Conservation (phyloP, 2,888 invertebrate genomes). For the Allolobophora icterica region DNA sequence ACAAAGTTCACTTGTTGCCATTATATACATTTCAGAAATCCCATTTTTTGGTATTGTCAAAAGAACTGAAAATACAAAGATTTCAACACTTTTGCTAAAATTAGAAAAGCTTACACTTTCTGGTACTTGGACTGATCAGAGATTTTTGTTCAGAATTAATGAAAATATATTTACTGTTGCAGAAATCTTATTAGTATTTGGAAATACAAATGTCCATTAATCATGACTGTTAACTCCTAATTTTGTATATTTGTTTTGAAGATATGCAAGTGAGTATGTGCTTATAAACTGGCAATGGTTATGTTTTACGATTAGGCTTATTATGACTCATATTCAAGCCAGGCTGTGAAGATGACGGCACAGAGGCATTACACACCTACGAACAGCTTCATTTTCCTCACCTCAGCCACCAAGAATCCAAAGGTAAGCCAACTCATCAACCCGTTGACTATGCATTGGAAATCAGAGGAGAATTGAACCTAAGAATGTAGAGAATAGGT, state of each 20-base stretch:
- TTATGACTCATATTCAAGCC: constrained; percentile 39
- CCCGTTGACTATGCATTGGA: background rate
- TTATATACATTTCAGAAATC: too few relatives aligned
- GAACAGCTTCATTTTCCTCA: constrained; percentile 82
- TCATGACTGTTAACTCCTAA: background rate
- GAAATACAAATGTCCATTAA: too few relatives aligned
- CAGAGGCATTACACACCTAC: constrained; percentile 77
- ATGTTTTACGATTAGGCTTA: constrained; percentile 39
- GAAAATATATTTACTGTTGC: too few relatives aligned
- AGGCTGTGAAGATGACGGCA: constrained; percentile 50
- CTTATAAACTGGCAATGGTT: background rate
- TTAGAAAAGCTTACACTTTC: too few relatives aligned
- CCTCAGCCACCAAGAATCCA: constrained; percentile 76
- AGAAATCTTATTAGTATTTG: background rate
- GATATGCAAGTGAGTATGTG: background rate
- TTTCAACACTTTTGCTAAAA: too few relatives aligned
- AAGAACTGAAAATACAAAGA: too few relatives aligned
- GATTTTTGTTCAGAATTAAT: too few relatives aligned
- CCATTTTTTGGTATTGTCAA: too few relatives aligned
- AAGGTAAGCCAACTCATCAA: constrained; percentile 66
- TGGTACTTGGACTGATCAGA: too few relatives aligned
- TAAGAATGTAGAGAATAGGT: background rate
- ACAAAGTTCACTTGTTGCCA: too few relatives aligned
- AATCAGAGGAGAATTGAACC: background rate
- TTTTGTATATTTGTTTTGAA: background rate